These are phyloP conservation scores for Pogonomyrmex barbatus DNA, from an alignment of 1,140 invertebrate genomes.

Conservation along the genomic window DNA sequence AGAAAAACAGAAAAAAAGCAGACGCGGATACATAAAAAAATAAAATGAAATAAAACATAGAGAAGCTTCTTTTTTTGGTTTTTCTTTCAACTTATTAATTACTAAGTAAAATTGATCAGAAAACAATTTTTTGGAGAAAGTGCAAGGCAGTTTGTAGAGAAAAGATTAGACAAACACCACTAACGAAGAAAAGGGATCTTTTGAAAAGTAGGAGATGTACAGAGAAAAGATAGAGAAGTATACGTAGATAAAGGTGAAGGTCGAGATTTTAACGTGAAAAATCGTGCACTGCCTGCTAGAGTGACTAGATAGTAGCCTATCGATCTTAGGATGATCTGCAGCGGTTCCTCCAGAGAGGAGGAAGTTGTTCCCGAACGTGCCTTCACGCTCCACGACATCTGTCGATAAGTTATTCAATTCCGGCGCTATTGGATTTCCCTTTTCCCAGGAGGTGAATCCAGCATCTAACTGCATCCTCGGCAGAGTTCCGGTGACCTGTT, in stretches of 20 bases:
- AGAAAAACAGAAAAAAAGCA: too few species aligned
- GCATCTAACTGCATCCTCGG: conserved; percentile 54
- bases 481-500: conserved; percentile 13
- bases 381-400: conserved; percentile 73
- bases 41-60: too few species aligned
- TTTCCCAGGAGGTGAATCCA: conserved; percentile 51
- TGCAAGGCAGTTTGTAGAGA: neutral
- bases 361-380: conserved; percentile 72
- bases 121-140: neutral
- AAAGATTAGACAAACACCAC: conserved; percentile 4
- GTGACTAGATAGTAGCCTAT: conserved; percentile 48
- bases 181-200: neutral
- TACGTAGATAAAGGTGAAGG: conserved; percentile 1
- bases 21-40: too few species aligned
- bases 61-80: too few species aligned
- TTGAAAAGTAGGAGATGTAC: neutral
- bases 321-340: conserved; percentile 61
- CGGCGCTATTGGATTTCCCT: conserved; percentile 70
- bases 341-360: conserved; percentile 55
- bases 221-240: neutral
- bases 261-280: conserved; percentile 41
- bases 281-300: conserved; percentile 3
- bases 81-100: too few species aligned
- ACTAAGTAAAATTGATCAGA: neutral
- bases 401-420: conserved; percentile 77